Conservation (phyloP, 2,888 invertebrate species). For the Mythimna lalbum region DNA sequence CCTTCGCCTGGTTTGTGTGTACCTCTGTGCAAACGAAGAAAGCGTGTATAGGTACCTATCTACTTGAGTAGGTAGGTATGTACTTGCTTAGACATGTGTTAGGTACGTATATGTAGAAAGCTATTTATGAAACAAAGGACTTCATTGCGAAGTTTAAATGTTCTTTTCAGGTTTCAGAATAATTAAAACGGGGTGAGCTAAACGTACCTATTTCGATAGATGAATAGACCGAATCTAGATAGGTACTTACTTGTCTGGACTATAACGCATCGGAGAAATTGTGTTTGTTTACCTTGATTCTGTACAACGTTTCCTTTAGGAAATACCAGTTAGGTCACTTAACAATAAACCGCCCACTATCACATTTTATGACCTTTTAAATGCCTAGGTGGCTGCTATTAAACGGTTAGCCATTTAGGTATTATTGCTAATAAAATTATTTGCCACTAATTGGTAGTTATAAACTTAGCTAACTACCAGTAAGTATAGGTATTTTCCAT, state of each 20-base stretch:
- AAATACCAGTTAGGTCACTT: conserved; percentile 21
- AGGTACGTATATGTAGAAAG: conserved; percentile 7
- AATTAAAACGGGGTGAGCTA: neutral
- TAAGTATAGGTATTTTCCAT: neutral
- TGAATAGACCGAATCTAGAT: neutral
- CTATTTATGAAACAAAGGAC: conserved; percentile 36
- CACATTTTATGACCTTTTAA: conserved; percentile 30
- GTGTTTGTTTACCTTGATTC: conserved; percentile 21
- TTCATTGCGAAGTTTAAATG: conserved; percentile 12
- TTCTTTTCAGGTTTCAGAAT: neutral
- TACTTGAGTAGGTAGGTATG: neutral
- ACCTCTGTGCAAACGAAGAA: conserved; percentile 49
- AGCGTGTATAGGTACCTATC: conserved; percentile 1
- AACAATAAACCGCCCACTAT: conserved; percentile 23
- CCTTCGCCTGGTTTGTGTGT: conserved; percentile 65
- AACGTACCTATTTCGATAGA: neutral
- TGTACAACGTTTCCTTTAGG: neutral
- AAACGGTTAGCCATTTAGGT: neutral
- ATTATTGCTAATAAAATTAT: neutral
- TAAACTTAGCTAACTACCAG: neutral
- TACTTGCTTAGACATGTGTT: neutral
- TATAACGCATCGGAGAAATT: neutral
- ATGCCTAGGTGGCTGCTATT: conserved; percentile 4
- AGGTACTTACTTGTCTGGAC: neutral
- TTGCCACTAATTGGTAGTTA: neutral